Conservation (phyloP, 2,113 vertebrate genomes). For the Phrynosoma blainvillii region DNA sequence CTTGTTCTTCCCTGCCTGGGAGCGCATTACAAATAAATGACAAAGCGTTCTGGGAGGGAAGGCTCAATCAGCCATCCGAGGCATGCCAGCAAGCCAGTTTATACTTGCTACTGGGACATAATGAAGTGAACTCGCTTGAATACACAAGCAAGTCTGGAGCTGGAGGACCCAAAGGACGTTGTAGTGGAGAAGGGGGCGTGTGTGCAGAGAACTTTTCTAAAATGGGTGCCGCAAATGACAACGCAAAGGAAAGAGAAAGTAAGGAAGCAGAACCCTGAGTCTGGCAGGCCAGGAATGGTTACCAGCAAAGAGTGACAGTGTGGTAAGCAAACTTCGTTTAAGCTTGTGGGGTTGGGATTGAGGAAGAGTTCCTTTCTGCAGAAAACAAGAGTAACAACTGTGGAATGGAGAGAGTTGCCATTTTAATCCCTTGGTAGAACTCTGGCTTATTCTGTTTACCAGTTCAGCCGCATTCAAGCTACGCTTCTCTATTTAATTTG, state of each 20-base stretch:
- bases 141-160: conserved; percentile 44
- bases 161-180: conserved; percentile 31
- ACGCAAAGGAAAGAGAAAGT: conserved; percentile 9
- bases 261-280: conserved; percentile 8
- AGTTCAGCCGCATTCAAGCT: conserved; percentile 3
- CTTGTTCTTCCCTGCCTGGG: conserved; percentile 65
- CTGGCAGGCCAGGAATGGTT: conserved; percentile 34
- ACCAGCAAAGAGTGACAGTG: conserved; percentile 10
- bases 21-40: conserved; percentile 65
- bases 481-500: conserved; percentile 25
- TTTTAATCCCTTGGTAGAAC: neutral
- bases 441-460: neutral
- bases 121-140: conserved; percentile 51
- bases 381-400: conserved; percentile 17
- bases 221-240: conserved; percentile 39
- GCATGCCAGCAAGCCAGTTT: conserved; percentile 67
- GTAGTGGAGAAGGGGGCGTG: neutral
- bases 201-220: conserved; percentile 51
- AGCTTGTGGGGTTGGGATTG: neutral
- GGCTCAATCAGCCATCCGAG: conserved; percentile 54
- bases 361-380: neutral
- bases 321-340: conserved; percentile 33
- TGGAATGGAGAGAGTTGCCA: rapidly evolving
- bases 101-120: conserved; percentile 71
- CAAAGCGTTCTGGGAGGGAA: conserved; percentile 56